A percentile compares a stretch with the other conserved stretches of the same genome.
Evolutionary conservation across 2,113 vertebrate genomes (phyloP).

Genomic region (cat (Felis catus)): F.catus_Fca126_mat1.0 CM031412.1:28936001-28936500

Average conservation of each 20-base stretch:
- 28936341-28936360: slow-evolving; percentile 56
- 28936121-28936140: not conserved
- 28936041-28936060: not conserved
- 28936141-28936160: not conserved
- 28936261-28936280: slow-evolving; percentile 91
- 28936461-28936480: slow-evolving; percentile 44
- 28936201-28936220: not conserved
- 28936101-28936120: not conserved
- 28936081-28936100: not conserved
- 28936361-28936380: not conserved
- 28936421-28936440: slow-evolving; percentile 46
- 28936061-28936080: not conserved
- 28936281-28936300: slow-evolving; percentile 96
- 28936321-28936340: slow-evolving; percentile 92
- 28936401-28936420: slow-evolving; percentile 19
- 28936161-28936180: not conserved
- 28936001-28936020: not conserved
- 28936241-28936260: slow-evolving; percentile 90
- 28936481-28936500: not conserved
- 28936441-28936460: not conserved
- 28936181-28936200: not conserved
- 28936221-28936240: slow-evolving; percentile 44
- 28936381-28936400: not conserved
- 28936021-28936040: not conserved
- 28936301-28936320: slow-evolving; percentile 97